These are phyloP conservation scores for Carcharodon carcharias DNA, from an alignment of 2,797 vertebrate species.

Conservation along the genomic window DNA sequence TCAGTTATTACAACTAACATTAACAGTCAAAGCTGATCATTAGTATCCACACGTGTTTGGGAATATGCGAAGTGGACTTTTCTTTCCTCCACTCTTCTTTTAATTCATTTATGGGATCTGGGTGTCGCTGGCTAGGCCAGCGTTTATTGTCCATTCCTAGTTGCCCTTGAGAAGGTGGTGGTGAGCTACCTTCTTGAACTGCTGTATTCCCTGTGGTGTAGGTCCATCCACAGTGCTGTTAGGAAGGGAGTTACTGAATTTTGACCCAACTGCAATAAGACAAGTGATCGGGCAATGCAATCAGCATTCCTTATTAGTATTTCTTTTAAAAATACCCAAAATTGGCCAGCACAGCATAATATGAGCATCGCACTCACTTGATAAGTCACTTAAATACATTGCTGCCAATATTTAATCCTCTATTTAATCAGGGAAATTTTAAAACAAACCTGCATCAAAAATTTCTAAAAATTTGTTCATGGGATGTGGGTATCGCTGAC, in stretches of 20 bases:
- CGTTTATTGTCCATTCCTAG: no score
- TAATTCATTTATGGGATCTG: no score
- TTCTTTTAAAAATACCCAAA: not conserved
- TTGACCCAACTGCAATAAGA: no score
- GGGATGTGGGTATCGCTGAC: not conserved
- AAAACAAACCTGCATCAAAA: not conserved
- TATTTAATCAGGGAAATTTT: not conserved
- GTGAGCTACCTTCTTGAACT: no score
- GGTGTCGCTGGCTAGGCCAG: no score
- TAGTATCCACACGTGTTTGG: not conserved
- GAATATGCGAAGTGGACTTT: not conserved
- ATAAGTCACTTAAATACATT: not conserved
- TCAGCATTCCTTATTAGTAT: not conserved
- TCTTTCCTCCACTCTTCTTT: not conserved
- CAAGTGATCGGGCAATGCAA: not conserved
- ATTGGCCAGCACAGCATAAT: not conserved
- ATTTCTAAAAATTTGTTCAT: not conserved
- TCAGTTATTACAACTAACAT: not conserved
- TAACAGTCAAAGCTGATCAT: not conserved
- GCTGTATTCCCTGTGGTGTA: no score
- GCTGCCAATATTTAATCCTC: not conserved
- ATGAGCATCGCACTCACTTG: not conserved
- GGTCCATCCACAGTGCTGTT: no score
- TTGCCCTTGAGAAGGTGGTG: no score
- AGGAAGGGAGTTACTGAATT: no score